phyloP scores from a whole-genome alignment of 2,888 invertebrate species.

The Leptarthrus brevirostris region DNA sequence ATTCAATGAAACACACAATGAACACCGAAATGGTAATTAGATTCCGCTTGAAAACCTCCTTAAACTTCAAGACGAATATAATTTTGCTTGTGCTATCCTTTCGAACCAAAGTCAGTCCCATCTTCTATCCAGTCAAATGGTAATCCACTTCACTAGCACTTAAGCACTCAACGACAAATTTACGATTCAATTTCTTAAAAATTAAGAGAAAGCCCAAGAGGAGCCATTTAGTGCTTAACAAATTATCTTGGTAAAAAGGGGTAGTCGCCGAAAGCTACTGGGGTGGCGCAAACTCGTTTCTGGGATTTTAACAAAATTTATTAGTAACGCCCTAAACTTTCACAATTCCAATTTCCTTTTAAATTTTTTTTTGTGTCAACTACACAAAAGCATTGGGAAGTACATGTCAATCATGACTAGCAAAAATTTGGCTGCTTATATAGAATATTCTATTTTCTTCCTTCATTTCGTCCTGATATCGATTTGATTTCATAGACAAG shows the following conservation, averaged over 20 bases:
- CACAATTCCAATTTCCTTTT: not conserved
- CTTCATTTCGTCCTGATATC: not conserved
- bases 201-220: not conserved
- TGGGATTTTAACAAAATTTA: not conserved
- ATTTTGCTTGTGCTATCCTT: not conserved
- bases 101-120: not conserved
- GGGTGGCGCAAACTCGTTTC: not conserved
- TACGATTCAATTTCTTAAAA: constrained; percentile 25
- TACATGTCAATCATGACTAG: constrained; percentile 39
- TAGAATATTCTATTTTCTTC: constrained; percentile 12
- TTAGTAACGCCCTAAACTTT: not conserved
- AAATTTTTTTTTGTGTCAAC: not conserved
- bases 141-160: not conserved
- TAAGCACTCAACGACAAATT: constrained; percentile 12
- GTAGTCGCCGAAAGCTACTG: not conserved
- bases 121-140: not conserved
- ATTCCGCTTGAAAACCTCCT: constrained; percentile 17
- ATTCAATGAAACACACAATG: constrained; percentile 14
- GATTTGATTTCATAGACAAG: constrained; percentile 44
- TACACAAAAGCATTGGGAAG: not conserved
- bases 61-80: not conserved
- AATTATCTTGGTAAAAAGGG: constrained; percentile 2
- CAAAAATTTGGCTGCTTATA: constrained; percentile 32
- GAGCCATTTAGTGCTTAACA: constrained; percentile 20
- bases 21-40: constrained; percentile 26